Evolutionary conservation across 2,113 vertebrate species (phyloP), one percentile per base, ranked within the genome.

Genomic region (Crotalus tigris): DNA sequence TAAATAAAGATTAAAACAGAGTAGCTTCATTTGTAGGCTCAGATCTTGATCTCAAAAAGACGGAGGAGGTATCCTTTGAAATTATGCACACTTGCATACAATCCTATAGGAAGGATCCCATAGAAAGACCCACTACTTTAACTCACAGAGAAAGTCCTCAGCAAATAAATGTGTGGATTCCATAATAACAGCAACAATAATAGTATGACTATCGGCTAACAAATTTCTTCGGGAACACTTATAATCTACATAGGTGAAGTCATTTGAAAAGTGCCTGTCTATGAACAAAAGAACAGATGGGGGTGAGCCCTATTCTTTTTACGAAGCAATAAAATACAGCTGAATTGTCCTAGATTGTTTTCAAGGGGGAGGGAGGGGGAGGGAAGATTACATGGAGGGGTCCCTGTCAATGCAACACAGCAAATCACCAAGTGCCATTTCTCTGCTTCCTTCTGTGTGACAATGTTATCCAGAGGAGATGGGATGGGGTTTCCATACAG

Each of bases 231-330:
- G 17, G 75, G 75, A 81, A 81, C 75, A 81, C 17, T 81, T 81
- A 81, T 17, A 81, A 81, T 81, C 33, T 96, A 96, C 93, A 95
- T 92, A 97, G 95, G 93, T 96, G 93, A 97, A 96, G 97, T 94
- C 96, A 96, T 96, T 96, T 97, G 93, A 97, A 86, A 98, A 98
- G 97, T 98, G 97, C 98, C 98, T 98, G 96, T 97, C 96, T 94
- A 88, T 97, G 96, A 93, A 94, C 85, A 92, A 92, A 94, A 93
- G 92, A 96, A 96, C 94, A 96, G 96, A 97, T 96, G 97, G 89
- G 97, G 96, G 96, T 96, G 94, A 95, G 96, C 97, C 75, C 96
- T 97, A 46, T 96, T 94, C 96, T 97, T 97, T 92, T 97, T 96
- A 97, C 95, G 96, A 95, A 97, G 98, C 98, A 98, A 98, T 98